phyloP scores from a whole-genome alignment of 2,797 vertebrate genomes.

The Morelia viridis region DNA sequence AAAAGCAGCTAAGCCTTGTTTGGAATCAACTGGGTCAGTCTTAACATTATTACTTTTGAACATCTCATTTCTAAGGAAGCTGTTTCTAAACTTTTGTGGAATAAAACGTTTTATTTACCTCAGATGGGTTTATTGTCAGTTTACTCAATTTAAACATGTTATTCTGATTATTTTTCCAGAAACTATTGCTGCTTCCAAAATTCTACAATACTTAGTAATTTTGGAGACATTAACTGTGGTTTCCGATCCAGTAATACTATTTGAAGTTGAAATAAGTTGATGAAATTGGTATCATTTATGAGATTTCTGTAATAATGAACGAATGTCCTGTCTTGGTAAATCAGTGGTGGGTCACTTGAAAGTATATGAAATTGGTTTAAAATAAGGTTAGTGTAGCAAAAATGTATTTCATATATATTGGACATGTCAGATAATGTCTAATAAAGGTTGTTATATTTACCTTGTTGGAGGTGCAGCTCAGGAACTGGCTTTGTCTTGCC shows the following conservation, averaged over 20 bases:
- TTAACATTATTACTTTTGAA: background rate
- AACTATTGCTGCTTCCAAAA: background rate
- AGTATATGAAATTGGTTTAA: background rate
- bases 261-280: background rate
- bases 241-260: background rate
- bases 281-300: background rate
- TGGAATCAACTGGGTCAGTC: background rate
- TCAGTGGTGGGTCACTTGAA: background rate
- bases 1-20: background rate
- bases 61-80: background rate
- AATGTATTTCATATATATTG: background rate
- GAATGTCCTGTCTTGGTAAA: background rate
- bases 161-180: background rate
- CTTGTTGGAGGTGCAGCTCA: background rate
- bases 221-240: background rate
- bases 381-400: background rate
- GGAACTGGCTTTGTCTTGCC: background rate
- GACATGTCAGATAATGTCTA: background rate
- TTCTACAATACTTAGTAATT: background rate
- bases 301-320: background rate
- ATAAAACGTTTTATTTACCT: background rate
- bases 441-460: background rate
- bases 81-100: background rate
- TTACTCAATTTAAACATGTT: background rate
- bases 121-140: background rate